Evolutionary conservation across 2,113 vertebrate species (phyloP), one percentile per base, ranked within the genome.

Genomic region (Tetraodon nigroviridis): DNA sequence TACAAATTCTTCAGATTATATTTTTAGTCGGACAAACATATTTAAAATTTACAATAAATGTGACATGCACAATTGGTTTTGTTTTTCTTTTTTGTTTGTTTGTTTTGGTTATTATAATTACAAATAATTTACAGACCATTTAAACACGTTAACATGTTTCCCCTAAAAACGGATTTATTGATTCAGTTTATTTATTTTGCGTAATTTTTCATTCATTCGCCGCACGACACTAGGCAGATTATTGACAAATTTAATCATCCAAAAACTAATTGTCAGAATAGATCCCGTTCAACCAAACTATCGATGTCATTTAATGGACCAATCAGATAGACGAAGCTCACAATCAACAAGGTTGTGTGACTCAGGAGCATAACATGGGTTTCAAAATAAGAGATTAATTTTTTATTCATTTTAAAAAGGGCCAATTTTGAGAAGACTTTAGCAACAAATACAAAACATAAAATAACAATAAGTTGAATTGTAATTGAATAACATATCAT

Each of bases 261-360:
- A n/a, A 46, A 5, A 46, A 46, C 16, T 46, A 6, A 46, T 37
- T 46, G 44, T 46, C 44, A 17, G 44, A 17, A 0, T 32, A 24
- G 15, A 14, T 27, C 3, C 32, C 13, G 17, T 51, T 50, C 72
- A 79, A 80, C 55, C 67, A 27, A 71, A 65, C 66, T 0, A 18
- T 46, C 47, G 48, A 76, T 60, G 70, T 46, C 73, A 11, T 67
- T 76, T 12, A 18, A 37, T n/a, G 0, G 53, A 62, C 86, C 85
- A 86, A 90, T 87, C 58, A 75, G 21, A 46, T 22, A 14, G 18
- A 13, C 4, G 17, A n/a, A 41, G 5, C 17, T 11, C 20, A 16
- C 21, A 20, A 16, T 46, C 22, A 82, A 69, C 83, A 86, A n/a
- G 85, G 48, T 87, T 76, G 80, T 74, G 8, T 77, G 87, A 74